phyloP scores from a whole-genome alignment of 2,888 invertebrate genomes.

The Geophilus truncorum region DNA sequence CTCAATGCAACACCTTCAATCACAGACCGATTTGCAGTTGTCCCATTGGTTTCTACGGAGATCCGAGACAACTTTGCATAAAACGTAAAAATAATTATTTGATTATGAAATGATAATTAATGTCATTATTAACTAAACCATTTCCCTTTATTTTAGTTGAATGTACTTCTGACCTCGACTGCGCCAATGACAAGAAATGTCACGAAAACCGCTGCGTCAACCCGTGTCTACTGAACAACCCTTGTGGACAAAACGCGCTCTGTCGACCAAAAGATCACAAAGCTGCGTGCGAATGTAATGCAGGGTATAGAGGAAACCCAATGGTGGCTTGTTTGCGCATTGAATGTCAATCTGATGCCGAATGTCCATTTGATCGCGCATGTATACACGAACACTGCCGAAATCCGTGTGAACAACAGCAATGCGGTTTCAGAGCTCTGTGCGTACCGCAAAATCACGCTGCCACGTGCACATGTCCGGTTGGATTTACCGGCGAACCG shows the following conservation, averaged over 20 bases:
- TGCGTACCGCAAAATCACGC: conserved; percentile 55
- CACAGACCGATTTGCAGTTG: conserved; percentile 75
- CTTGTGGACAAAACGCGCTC: conserved; percentile 76
- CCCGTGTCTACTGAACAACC: conserved; percentile 66
- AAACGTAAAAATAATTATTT: conserved; percentile 35
- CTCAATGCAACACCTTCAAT: conserved; percentile 56
- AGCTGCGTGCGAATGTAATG: conserved; percentile 67
- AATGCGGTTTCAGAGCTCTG: conserved; percentile 71
- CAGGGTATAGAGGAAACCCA: conserved; percentile 75
- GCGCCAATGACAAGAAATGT: conserved; percentile 40
- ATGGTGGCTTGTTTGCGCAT: conserved; percentile 53
- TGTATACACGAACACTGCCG: conserved; percentile 59
- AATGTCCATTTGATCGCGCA: conserved; percentile 42
- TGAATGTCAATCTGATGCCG: conserved; percentile 41
- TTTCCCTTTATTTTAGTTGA: conserved; percentile 40
- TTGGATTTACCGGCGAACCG: conserved; percentile 70
- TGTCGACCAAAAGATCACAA: conserved; percentile 71
- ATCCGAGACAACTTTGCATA: conserved; percentile 38
- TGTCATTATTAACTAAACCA: too few relatives aligned
- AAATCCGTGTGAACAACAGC: conserved; percentile 68
- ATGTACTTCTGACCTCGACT: conserved; percentile 39
- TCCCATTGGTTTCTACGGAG: conserved; percentile 63
- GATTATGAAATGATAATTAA: neutral
- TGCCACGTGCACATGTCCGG: conserved; percentile 68
- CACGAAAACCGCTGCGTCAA: conserved; percentile 39